Evolutionary conservation across 2,113 vertebrate species (phyloP).

Genomic region (Amia ocellicauda): DNA sequence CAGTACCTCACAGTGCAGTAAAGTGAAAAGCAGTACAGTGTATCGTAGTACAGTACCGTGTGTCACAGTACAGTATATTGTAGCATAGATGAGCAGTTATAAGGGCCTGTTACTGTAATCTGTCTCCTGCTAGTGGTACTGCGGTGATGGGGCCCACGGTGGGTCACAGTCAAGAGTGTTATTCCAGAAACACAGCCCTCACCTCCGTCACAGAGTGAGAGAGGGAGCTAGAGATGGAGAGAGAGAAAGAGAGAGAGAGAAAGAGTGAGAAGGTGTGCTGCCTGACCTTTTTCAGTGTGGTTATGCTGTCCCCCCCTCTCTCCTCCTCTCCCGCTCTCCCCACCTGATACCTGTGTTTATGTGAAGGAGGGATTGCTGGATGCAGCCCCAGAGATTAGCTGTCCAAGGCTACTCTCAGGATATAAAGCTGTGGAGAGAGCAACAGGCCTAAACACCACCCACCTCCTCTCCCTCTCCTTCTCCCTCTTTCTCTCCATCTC

Average conservation of each 20-base stretch:
- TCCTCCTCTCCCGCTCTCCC: conserved; percentile 4
- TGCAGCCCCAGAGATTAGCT: conserved; percentile 24
- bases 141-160: no score
- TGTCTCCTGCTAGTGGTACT: no score
- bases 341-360: conserved; percentile 26
- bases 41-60: no score
- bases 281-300: background rate
- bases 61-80: no score
- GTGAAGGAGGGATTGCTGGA: conserved; percentile 12
- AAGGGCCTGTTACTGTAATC: no score
- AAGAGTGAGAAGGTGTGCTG: background rate
- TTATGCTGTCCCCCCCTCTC: background rate
- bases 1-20: no score
- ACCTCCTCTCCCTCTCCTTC: background rate
- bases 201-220: no score
- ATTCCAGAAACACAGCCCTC: no score
- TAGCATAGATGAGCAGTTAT: no score
- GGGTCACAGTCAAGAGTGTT: no score
- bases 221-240: background rate
- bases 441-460: background rate
- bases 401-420: conserved; percentile 20
- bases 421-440: conserved; percentile 12
- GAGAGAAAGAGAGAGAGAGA: background rate
- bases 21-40: no score
- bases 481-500: background rate